Conservation (phyloP, 2,888 invertebrate genomes). For the Nomada ferruginata region DNA sequence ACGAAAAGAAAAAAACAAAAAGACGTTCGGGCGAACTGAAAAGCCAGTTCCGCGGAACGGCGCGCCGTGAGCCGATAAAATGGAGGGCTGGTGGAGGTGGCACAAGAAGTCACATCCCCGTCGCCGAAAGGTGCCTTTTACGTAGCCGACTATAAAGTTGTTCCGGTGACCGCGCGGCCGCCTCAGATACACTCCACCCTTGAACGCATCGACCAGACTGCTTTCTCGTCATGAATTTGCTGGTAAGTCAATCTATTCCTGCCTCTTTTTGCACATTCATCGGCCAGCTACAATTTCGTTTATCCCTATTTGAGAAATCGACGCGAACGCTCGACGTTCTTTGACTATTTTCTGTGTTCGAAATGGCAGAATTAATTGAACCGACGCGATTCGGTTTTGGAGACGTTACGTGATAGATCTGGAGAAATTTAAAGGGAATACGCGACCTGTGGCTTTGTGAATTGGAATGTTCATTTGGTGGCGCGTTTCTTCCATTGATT, state of each 20-base stretch:
- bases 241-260: slow-evolving; percentile 68
- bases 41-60: slow-evolving; percentile 11
- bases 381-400: too few species aligned
- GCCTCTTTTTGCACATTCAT: neutral
- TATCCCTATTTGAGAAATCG: too few species aligned
- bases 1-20: neutral
- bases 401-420: too few species aligned
- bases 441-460: too few species aligned
- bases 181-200: slow-evolving; percentile 83
- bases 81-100: slow-evolving; percentile 62
- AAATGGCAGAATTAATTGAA: too few species aligned
- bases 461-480: too few species aligned
- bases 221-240: slow-evolving; percentile 73
- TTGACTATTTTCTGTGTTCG: too few species aligned
- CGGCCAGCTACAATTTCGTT: too few species aligned
- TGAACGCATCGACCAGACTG: slow-evolving; percentile 73
- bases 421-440: too few species aligned
- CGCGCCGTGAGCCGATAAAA: slow-evolving; percentile 36
- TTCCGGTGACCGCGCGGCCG: slow-evolving; percentile 81
- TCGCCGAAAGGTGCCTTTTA: slow-evolving; percentile 73
- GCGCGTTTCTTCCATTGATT: too few species aligned
- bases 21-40: neutral
- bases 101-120: slow-evolving; percentile 75
- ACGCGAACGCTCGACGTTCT: too few species aligned
- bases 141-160: slow-evolving; percentile 82